Base-by-base conservation (phyloP, 2,113 vertebrate genomes). In the Aramus guarauna region DNA sequence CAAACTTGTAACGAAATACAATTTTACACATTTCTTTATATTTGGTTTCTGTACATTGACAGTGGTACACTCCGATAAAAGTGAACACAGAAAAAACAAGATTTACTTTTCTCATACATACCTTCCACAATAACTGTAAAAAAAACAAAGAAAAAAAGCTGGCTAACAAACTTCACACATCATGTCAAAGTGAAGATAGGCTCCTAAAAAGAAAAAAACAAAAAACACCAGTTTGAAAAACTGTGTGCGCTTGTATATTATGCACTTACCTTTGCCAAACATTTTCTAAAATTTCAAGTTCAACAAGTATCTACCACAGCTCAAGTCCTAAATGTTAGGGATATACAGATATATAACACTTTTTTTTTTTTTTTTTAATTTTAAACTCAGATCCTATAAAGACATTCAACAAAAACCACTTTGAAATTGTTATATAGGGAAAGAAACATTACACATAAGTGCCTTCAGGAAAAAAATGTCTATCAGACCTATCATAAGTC, bases 151-250 rank as follows among this genome's bases (percentile, higher is more conserved):
- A 79, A 89, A 93, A 96, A 94, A 84, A 17, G 48, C 74, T 82
- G 86, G 82, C 83, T 94, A 96, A 92, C 26, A 60, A 84, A 52
- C 67, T 96, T 95, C 94, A 97, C 89, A 48, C 69, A 77, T 96
- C 96, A 97, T 13, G 95, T 97, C 91, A 90, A 92, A 95, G 79
- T 94, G 94, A 84, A 88, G 84, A 37, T 0, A 77, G 73, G 45
- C 72, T 94, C 90, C 96, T 97, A 81, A 88, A 94, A 78, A 62
- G 9, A 16, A 22, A 59, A 59, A 81, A 66, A 84, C 50, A 53
- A 53, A 60, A 47, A n/a, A 22, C 27, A 1, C 52, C 12, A n/a
- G 47, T 52, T 56, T 75, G 12, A 90, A 93, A 85, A 75, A 36
- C 5, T 1, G 2, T 8, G 4, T 19, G 18, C 5, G 6, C 5